Conservation (phyloP, 2,113 vertebrate genomes). For the Meriones unguiculatus region DNA sequence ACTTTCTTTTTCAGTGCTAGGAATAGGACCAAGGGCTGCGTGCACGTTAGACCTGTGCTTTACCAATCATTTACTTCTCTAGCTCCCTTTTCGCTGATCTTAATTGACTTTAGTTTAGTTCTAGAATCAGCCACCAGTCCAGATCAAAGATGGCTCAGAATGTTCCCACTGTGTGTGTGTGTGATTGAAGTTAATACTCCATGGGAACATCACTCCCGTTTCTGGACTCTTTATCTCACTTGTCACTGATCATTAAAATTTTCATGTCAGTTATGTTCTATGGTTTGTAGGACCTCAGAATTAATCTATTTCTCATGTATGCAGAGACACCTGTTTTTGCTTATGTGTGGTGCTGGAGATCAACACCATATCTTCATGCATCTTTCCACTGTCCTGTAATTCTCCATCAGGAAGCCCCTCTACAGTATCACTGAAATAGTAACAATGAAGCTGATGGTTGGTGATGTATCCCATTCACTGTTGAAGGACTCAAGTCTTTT, state of each 20-base stretch:
- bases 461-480: background rate
- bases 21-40: background rate
- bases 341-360: background rate
- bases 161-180: background rate
- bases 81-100: background rate
- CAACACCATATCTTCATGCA: too few species aligned
- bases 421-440: background rate
- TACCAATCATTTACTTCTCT: background rate
- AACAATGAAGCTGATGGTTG: background rate
- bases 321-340: background rate
- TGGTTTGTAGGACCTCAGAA: conserved; percentile 14
- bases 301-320: conserved; percentile 4
- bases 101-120: background rate
- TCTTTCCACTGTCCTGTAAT: background rate
- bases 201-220: background rate
- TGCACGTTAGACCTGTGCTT: background rate
- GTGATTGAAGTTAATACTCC: too few species aligned
- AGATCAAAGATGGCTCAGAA: background rate
- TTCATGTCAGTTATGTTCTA: background rate
- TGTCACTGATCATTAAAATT: background rate
- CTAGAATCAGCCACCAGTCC: background rate
- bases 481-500: background rate
- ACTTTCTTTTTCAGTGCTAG: background rate
- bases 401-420: background rate
- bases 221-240: conserved; percentile 17